Percentiles rank a stretch among this genome's conserved stretches.
Evolutionary conservation across 2,797 vertebrate genomes (phyloP).

Genomic region (Bothrops alternatus): DNA sequence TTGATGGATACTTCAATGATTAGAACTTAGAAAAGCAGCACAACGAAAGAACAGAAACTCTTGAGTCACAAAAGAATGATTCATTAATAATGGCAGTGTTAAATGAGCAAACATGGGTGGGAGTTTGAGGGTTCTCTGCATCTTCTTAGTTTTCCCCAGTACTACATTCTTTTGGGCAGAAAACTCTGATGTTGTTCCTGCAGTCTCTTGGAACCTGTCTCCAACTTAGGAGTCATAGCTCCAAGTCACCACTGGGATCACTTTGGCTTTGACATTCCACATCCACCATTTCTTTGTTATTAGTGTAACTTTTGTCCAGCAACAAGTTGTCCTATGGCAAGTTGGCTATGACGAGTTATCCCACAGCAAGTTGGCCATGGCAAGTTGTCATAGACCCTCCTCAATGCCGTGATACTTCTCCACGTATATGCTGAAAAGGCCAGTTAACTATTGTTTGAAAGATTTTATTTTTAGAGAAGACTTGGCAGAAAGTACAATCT

Average conservation of each 20-base stretch:
- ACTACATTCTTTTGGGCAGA: background rate
- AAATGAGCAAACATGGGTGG: background rate
- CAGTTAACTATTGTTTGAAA: background rate
- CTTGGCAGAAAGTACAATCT: background rate
- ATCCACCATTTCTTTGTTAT: too few species aligned
- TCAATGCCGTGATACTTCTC: background rate
- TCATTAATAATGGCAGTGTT: background rate
- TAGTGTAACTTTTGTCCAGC: too few species aligned
- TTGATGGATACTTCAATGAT: too few species aligned
- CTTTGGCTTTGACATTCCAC: background rate
- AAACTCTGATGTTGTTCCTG: background rate
- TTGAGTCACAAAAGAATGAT: background rate
- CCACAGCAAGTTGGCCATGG: too few species aligned
- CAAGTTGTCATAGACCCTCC: too few species aligned
- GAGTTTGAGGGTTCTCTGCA: background rate
- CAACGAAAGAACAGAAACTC: background rate
- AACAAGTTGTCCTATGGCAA: too few species aligned
- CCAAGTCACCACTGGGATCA: background rate
- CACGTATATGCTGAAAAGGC: background rate
- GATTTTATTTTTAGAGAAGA: background rate
- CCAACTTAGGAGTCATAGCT: background rate
- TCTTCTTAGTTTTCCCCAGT: background rate
- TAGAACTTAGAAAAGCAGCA: background rate
- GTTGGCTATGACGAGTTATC: too few species aligned
- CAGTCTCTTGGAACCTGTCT: background rate